A percentile compares a stretch with the other conserved stretches of the same genome.
Conservation (phyloP, 2,888 invertebrate genomes). For the Noctua janthe region DNA sequence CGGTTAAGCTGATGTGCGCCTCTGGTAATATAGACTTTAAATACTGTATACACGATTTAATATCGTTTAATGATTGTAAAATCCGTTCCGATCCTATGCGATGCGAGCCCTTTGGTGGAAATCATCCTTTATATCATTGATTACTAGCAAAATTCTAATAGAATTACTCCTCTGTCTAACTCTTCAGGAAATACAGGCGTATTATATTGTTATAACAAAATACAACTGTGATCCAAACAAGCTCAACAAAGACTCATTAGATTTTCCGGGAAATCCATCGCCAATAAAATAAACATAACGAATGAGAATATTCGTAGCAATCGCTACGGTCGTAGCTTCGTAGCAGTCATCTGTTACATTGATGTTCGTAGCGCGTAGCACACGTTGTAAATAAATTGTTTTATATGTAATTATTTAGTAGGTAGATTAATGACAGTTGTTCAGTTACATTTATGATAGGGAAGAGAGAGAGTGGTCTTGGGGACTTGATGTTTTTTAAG, state of each 20-base stretch:
- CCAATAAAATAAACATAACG: too few species aligned
- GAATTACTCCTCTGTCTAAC: neutral
- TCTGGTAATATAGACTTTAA: too few species aligned
- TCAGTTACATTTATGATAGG: neutral
- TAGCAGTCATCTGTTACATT: slow-evolving; percentile 21
- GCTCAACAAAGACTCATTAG: neutral
- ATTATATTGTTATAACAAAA: neutral
- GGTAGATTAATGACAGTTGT: neutral
- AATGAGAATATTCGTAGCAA: slow-evolving; percentile 36
- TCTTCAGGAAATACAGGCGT: neutral
- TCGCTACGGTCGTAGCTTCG: slow-evolving; percentile 51
- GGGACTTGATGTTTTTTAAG: neutral
- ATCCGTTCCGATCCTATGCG: too few species aligned
- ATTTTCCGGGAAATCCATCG: neutral
- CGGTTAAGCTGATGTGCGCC: too few species aligned
- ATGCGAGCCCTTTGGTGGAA: too few species aligned
- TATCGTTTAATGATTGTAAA: too few species aligned
- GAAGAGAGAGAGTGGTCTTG: neutral
- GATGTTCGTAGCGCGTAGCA: slow-evolving; percentile 42
- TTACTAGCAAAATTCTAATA: too few species aligned
- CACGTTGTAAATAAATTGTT: neutral
- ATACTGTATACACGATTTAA: too few species aligned
- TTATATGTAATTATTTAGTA: neutral
- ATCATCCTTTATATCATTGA: too few species aligned
- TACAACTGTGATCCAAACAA: neutral